Evolutionary conservation across 2,888 invertebrate species (phyloP).

Genomic region (Phaedon cochleariae): DNA sequence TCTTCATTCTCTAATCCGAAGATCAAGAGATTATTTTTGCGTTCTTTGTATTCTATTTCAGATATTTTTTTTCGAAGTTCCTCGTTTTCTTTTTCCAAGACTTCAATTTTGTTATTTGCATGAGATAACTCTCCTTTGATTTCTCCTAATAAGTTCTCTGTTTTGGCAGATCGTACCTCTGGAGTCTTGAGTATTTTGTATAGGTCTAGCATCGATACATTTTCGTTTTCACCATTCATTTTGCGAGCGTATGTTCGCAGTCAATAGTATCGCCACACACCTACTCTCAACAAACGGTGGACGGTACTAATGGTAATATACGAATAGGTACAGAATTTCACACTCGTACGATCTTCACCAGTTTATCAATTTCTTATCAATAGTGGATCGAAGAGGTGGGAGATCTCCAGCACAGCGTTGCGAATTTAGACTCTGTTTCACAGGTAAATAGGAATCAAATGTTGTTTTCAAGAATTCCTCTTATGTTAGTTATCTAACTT

Average conservation of each 20-base stretch:
- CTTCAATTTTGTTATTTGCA: not conserved
- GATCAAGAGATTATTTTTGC: too few species aligned
- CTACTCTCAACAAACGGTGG: too few species aligned
- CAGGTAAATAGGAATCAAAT: not conserved
- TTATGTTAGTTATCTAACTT: not conserved
- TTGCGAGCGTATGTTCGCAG: too few species aligned
- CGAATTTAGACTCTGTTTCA: not conserved
- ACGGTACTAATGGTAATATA: too few species aligned
- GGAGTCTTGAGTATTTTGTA: too few species aligned
- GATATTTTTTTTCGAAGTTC: not conserved
- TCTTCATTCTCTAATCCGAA: not conserved
- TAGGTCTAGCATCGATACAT: too few species aligned
- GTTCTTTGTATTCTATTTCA: not conserved
- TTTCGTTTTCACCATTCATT: too few species aligned
- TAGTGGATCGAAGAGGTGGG: not conserved
- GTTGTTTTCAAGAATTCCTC: not conserved
- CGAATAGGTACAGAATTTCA: not conserved
- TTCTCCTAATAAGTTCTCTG: not conserved
- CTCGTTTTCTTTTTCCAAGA: not conserved
- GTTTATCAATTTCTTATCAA: not conserved
- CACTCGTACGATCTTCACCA: not conserved
- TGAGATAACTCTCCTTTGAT: not conserved
- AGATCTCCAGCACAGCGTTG: not conserved
- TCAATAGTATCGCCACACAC: too few species aligned
- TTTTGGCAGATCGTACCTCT: not conserved